These are phyloP conservation scores for Dynastes hyllus DNA, from an alignment of 2,888 invertebrate species.

Conservation along the genomic window DNA sequence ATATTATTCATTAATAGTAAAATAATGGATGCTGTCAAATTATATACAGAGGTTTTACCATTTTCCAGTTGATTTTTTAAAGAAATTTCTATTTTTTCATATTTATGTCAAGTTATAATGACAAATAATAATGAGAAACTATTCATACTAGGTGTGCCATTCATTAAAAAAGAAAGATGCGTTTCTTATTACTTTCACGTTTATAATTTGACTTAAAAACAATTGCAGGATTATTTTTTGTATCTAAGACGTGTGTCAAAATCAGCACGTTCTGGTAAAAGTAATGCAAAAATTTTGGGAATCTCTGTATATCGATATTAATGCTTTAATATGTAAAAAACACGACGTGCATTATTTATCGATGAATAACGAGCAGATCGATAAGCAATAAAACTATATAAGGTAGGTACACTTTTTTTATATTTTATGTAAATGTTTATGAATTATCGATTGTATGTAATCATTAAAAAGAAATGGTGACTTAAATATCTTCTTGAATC, in stretches of 20 bases:
- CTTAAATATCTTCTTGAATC: slow-evolving; percentile 46
- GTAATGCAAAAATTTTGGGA: neutral
- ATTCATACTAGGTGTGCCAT: neutral
- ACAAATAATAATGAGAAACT: neutral
- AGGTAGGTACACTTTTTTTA: slow-evolving; percentile 50
- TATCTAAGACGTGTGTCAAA: neutral
- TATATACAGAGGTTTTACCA: neutral
- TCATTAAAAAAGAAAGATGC: neutral
- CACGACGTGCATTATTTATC: neutral
- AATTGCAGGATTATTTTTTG: neutral
- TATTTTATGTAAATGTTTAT: slow-evolving; percentile 32
- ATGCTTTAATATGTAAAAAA: no score
- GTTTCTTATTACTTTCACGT: neutral
- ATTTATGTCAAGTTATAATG: no score
- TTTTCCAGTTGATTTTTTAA: neutral
- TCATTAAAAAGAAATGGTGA: slow-evolving; percentile 41
- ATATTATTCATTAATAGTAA: slow-evolving; percentile 18
- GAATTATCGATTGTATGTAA: slow-evolving; percentile 32
- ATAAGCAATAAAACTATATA: slow-evolving; percentile 45
- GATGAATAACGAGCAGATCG: slow-evolving; percentile 24
- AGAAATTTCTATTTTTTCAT: no score
- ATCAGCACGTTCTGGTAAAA: no score
- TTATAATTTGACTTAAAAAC: no score
- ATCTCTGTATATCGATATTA: neutral
- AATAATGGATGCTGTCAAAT: neutral